These are phyloP conservation scores for Drosophila hamatofila DNA, from an alignment of 2,888 invertebrate species.

Conservation along the genomic window DNA sequence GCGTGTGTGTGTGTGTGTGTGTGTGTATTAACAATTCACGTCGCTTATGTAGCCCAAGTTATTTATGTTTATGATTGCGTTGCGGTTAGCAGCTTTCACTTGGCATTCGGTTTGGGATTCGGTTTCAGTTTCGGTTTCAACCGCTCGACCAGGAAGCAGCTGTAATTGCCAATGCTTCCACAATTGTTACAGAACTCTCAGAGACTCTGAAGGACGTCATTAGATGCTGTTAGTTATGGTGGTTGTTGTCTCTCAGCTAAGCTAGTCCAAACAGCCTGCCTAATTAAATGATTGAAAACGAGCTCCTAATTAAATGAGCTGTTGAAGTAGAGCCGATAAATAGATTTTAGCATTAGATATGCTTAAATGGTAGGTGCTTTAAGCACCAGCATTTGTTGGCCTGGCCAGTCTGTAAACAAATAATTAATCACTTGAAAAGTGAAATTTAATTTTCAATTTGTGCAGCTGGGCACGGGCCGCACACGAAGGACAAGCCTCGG, in stretches of 20 bases:
- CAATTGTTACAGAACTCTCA: neutral
- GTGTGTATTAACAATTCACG: constrained; percentile 63
- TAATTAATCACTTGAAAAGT: constrained; percentile 51
- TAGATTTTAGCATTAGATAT: neutral
- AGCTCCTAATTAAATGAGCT: constrained; percentile 3
- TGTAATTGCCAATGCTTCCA: constrained; percentile 12
- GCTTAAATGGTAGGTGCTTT: neutral
- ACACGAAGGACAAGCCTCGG: constrained; percentile 54
- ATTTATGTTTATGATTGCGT: constrained; percentile 78
- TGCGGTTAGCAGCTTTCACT: constrained; percentile 62
- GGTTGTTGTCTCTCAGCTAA: neutral
- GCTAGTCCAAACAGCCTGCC: neutral
- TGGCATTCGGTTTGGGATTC: constrained; percentile 22
- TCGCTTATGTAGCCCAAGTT: constrained; percentile 68
- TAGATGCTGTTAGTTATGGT: constrained; percentile 18
- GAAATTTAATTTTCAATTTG: constrained; percentile 51
- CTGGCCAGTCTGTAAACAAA: constrained; percentile 46
- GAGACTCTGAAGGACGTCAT: constrained; percentile 2
- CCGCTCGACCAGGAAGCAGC: constrained; percentile 7
- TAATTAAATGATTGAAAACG: constrained; percentile 13
- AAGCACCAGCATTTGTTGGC: neutral
- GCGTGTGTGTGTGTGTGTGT: constrained; percentile 13
- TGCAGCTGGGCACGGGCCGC: constrained; percentile 30
- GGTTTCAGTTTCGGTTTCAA: too few relatives aligned
- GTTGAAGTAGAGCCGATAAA: too few relatives aligned